Evolutionary conservation across 1,140 invertebrate genomes (phyloP).

Genomic region (Trypoxylus dichotomus): DNA sequence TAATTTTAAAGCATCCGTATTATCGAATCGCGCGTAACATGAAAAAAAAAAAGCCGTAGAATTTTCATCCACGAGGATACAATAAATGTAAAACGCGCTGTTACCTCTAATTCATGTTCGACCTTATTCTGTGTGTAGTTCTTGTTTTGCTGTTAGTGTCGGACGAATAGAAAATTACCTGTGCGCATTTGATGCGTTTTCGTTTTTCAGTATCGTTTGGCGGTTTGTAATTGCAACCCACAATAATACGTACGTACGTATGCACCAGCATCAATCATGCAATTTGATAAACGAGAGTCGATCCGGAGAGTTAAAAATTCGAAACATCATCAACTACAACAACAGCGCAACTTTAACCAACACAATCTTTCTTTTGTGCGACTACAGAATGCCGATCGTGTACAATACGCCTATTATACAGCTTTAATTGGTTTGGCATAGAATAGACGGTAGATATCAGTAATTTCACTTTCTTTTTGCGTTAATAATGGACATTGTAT

Average conservation of each 20-base stretch:
- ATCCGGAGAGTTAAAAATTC: neutral
- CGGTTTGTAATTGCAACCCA: neutral
- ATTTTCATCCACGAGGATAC: no score
- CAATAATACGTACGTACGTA: neutral
- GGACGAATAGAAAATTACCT: neutral
- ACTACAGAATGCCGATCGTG: neutral
- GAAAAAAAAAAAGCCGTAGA: no score
- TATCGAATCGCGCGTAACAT: no score
- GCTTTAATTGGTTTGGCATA: neutral
- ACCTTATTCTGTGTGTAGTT: no score
- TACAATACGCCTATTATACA: neutral
- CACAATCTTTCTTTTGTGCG: neutral
- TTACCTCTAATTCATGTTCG: no score
- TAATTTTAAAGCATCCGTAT: no score
- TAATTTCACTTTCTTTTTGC: neutral
- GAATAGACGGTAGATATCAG: neutral
- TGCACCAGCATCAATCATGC: neutral
- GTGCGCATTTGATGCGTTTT: neutral
- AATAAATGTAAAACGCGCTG: no score
- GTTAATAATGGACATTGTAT: neutral
- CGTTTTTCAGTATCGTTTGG: neutral
- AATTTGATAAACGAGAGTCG: slow-evolving; percentile 2
- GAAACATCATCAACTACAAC: neutral
- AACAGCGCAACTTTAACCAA: neutral
- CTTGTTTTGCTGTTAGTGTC: neutral